phyloP scores from a whole-genome alignment of 1,140 invertebrate species.

The Eueides isabella region DNA sequence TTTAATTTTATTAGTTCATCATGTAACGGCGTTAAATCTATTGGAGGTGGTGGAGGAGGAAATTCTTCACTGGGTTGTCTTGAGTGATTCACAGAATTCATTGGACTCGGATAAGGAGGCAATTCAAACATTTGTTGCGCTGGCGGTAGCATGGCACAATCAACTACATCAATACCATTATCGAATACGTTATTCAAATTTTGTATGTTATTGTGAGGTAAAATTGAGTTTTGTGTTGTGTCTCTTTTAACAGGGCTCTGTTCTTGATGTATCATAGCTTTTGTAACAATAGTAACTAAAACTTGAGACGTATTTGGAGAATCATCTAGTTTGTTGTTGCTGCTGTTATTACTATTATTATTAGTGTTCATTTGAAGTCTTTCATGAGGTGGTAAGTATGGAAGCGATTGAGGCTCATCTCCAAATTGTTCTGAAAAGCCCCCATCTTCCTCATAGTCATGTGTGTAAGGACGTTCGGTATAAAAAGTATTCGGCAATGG shows the following conservation, averaged over 20 bases:
- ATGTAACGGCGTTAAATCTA: constrained; percentile 85
- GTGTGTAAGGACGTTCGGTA: constrained; percentile 59
- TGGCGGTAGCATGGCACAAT: constrained; percentile 74
- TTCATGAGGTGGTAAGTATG: constrained; percentile 84
- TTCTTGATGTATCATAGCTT: constrained; percentile 91
- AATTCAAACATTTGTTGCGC: constrained; percentile 82
- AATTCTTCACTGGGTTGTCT: constrained; percentile 94
- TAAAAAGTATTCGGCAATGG: constrained; percentile 71
- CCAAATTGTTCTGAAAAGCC: constrained; percentile 80
- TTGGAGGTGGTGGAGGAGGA: constrained; percentile 91
- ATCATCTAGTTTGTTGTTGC: constrained; percentile 57
- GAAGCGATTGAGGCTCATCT: constrained; percentile 85
- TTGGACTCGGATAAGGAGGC: constrained; percentile 90
- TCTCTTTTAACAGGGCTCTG: constrained; percentile 86
- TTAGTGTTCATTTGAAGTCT: constrained; percentile 60
- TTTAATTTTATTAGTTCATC: constrained; percentile 82
- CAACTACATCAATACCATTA: constrained; percentile 84
- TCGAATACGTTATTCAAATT: constrained; percentile 73
- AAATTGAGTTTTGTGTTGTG: constrained; percentile 50
- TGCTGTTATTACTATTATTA: constrained; percentile 54
- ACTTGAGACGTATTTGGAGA: constrained; percentile 67
- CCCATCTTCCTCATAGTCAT: constrained; percentile 73
- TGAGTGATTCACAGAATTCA: constrained; percentile 89
- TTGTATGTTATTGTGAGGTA: constrained; percentile 68
- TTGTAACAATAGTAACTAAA: constrained; percentile 87